These are phyloP conservation scores for Echeneis naucrates DNA, from an alignment of 2,797 vertebrate species.

Conservation along the genomic window DNA sequence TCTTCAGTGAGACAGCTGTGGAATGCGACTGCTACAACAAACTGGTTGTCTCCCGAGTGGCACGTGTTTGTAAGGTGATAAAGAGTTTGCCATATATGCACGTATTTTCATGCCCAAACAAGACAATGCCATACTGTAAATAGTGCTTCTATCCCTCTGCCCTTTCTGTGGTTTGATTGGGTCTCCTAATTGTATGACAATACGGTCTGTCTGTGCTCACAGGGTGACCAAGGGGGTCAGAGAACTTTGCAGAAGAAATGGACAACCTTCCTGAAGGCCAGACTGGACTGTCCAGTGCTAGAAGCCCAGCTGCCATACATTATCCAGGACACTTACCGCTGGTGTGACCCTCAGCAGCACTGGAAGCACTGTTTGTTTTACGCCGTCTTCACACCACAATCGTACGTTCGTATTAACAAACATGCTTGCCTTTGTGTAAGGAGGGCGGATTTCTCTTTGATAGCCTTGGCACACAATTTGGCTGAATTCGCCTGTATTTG, in stretches of 20 bases:
- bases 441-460: slow-evolving; percentile 8
- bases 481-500: slow-evolving; percentile 23
- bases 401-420: slow-evolving; percentile 73
- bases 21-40: slow-evolving; percentile 88
- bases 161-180: slow-evolving; percentile 42
- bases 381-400: slow-evolving; percentile 83
- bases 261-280: slow-evolving; percentile 88
- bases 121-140: slow-evolving; percentile 11
- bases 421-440: slow-evolving; percentile 19
- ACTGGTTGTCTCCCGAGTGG: slow-evolving; percentile 85
- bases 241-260: slow-evolving; percentile 85
- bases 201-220: slow-evolving; percentile 5
- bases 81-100: background rate
- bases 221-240: slow-evolving; percentile 84
- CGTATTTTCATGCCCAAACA: slow-evolving; percentile 16
- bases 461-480: slow-evolving; percentile 27
- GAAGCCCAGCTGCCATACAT: slow-evolving; percentile 82
- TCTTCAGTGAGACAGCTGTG: slow-evolving; percentile 88
- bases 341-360: slow-evolving; percentile 68
- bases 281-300: slow-evolving; percentile 82
- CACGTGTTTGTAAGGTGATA: slow-evolving; percentile 88
- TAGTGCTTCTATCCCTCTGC: slow-evolving; percentile 17
- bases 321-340: slow-evolving; percentile 84
- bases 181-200: slow-evolving; percentile 5
- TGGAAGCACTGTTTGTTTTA: slow-evolving; percentile 85